A percentile compares a stretch with the other conserved stretches of the same genome.
Evolutionary conservation across 2,888 invertebrate genomes (phyloP).

Genomic region (Drosophila testacea): DNA sequence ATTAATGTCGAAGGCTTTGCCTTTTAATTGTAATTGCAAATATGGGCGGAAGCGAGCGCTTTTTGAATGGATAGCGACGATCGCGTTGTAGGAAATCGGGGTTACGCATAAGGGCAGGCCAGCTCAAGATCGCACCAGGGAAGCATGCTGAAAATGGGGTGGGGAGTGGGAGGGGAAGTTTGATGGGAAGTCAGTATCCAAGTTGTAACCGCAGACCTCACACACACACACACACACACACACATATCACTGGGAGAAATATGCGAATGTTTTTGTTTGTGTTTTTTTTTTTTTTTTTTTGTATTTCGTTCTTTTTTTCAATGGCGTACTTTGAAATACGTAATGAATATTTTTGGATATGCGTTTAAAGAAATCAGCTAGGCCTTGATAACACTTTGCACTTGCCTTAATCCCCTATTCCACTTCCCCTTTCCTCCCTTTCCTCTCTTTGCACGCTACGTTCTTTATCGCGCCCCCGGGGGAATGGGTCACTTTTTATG

Average conservation of each 20-base stretch:
- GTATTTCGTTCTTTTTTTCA: not conserved
- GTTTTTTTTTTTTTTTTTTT: not conserved
- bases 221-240: constrained; percentile 21
- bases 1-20: not conserved
- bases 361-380: constrained; percentile 7
- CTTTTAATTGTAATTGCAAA: constrained; percentile 74
- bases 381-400: constrained; percentile 13
- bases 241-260: constrained; percentile 13
- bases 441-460: too few species aligned
- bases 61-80: constrained; percentile 58
- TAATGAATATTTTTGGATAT: constrained; percentile 12
- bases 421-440: not conserved
- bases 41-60: constrained; percentile 69
- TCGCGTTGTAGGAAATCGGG: constrained; percentile 57
- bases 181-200: constrained; percentile 10
- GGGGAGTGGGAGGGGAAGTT: not conserved
- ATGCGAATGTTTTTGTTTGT: not conserved
- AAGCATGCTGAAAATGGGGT: not conserved
- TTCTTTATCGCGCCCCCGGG: constrained; percentile 5
- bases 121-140: constrained; percentile 14
- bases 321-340: constrained; percentile 29
- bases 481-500: constrained; percentile 5
- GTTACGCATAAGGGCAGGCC: constrained; percentile 67
- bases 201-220: constrained; percentile 38
- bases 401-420: not conserved